Evolutionary conservation across 2,888 invertebrate species (phyloP).

Genomic region (Amphimallon solstitiale): DNA sequence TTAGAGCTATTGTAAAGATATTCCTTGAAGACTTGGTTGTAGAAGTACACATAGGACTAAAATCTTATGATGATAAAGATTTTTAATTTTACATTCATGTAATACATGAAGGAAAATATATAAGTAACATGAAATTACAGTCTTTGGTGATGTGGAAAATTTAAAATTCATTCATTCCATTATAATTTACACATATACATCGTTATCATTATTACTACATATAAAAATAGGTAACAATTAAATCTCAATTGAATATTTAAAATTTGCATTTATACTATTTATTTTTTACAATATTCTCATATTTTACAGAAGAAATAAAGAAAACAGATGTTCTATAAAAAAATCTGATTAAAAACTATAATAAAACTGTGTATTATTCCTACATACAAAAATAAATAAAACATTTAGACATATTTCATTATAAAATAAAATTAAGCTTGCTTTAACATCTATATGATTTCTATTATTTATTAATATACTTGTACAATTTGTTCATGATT

Average conservation of each 20-base stretch:
- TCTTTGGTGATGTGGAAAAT: conserved; percentile 30
- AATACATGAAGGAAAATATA: neutral
- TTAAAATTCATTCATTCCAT: conserved; percentile 29
- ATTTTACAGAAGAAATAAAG: conserved; percentile 4
- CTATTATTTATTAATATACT: conserved; percentile 9
- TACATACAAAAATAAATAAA: conserved; percentile 39
- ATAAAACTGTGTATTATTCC: conserved; percentile 21
- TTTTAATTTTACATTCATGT: no score
- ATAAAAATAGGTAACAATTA: conserved; percentile 31
- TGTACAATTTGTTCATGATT: conserved; percentile 24
- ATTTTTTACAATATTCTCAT: conserved; percentile 25
- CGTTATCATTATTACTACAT: conserved; percentile 10
- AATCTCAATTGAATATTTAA: conserved; percentile 33
- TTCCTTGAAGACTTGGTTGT: no score
- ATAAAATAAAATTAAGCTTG: conserved; percentile 23
- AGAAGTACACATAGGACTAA: no score
- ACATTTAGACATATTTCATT: conserved; percentile 28
- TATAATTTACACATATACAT: conserved; percentile 25
- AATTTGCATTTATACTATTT: conserved; percentile 25
- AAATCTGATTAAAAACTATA: conserved; percentile 15
- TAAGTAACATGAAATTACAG: conserved; percentile 12
- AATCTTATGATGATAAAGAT: no score
- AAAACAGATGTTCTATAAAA: neutral
- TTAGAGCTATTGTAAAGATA: no score
- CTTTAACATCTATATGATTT: conserved; percentile 15